A percentile compares a stretch with the other conserved stretches of the same genome.
phyloP scores from a whole-genome alignment of 2,113 vertebrate genomes.

The Poecile atricapillus region DNA sequence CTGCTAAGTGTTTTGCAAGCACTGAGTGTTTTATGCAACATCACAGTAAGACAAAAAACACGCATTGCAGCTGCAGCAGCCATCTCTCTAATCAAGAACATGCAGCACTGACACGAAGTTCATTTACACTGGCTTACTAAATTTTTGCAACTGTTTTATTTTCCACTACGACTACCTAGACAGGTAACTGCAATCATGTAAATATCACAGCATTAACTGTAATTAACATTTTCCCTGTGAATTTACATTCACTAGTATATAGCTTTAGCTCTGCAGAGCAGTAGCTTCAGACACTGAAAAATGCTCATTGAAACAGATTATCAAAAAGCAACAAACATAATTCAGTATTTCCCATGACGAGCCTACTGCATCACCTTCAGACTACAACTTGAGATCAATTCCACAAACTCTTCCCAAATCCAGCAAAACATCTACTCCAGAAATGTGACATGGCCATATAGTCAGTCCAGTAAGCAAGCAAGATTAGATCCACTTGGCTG shows the following conservation, averaged over 20 bases:
- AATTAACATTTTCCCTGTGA: background rate
- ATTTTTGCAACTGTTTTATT: background rate
- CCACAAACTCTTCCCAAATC: background rate
- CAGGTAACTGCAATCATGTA: background rate
- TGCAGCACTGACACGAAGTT: background rate
- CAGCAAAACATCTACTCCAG: background rate
- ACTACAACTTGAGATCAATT: background rate
- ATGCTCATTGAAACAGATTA: background rate
- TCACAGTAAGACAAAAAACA: background rate
- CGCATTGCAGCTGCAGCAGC: background rate
- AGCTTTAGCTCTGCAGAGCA: background rate
- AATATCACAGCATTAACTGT: background rate
- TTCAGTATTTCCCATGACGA: background rate
- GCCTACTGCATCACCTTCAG: background rate
- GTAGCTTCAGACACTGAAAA: background rate
- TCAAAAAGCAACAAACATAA: background rate
- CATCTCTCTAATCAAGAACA: background rate
- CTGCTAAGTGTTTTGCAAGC: background rate
- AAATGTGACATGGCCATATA: fast-evolving
- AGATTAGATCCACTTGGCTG: background rate
- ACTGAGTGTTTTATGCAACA: background rate
- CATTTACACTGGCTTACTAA: background rate
- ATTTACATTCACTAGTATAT: background rate
- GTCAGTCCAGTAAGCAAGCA: background rate
- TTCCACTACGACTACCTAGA: background rate